A percentile compares a stretch with the other conserved stretches of the same genome.
These are phyloP conservation scores for Pithys albifrons DNA, from an alignment of 2,113 vertebrate species.

Conservation along the genomic window DNA sequence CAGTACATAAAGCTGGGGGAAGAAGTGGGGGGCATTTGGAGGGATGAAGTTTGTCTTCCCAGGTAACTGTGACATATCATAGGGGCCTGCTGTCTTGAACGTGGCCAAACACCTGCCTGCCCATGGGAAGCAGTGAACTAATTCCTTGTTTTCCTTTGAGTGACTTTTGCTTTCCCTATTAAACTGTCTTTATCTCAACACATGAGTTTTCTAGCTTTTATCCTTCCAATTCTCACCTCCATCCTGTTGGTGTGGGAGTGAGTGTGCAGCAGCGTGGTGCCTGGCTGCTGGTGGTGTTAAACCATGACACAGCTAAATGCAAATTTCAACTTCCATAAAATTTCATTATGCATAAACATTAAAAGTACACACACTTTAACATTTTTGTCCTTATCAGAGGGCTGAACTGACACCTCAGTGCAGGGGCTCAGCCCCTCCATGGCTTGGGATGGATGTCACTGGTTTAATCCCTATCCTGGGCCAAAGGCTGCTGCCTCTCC, in stretches of 20 bases:
- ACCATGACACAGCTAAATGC: background rate
- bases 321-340: background rate
- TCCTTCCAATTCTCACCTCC: background rate
- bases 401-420: rapidly evolving
- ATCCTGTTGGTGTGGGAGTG: background rate
- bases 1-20: background rate
- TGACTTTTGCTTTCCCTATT: background rate
- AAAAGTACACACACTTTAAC: background rate
- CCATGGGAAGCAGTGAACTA: background rate
- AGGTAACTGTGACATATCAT: background rate
- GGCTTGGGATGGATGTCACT: background rate
- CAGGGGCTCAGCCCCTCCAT: background rate
- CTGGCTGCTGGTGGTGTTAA: background rate
- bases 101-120: background rate
- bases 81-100: too few species aligned
- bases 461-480: background rate
- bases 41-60: background rate
- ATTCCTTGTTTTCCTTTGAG: background rate
- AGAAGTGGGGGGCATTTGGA: background rate
- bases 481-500: background rate
- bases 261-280: rapidly evolving
- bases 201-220: background rate
- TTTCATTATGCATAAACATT: background rate
- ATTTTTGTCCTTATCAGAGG: background rate
- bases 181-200: background rate